Evolutionary conservation across 2,888 invertebrate genomes (phyloP).

Genomic region (Lasioglossum villosulum): DNA sequence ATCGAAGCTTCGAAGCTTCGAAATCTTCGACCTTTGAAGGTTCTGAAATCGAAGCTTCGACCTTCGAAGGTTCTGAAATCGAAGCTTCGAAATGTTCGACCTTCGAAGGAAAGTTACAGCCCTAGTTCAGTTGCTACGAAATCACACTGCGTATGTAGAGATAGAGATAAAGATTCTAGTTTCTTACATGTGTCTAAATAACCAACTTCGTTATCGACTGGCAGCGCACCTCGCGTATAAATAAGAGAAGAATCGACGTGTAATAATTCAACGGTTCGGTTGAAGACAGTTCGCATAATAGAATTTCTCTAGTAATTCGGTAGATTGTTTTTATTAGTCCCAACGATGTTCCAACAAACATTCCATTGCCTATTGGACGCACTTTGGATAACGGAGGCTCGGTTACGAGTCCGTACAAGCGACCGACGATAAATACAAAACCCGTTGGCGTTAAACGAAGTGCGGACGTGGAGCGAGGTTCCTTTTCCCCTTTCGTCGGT

Average conservation of each 20-base stretch:
- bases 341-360: background rate
- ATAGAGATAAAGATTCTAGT: too few relatives aligned
- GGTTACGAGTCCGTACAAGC: background rate
- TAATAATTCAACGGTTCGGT: background rate
- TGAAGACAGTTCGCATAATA: background rate
- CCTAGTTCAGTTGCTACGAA: too few relatives aligned
- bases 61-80: too few relatives aligned
- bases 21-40: too few relatives aligned
- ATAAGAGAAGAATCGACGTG: background rate
- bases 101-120: too few relatives aligned
- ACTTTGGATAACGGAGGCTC: background rate
- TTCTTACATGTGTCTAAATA: background rate
- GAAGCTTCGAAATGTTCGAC: too few relatives aligned
- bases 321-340: background rate
- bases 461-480: background rate
- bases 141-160: too few relatives aligned
- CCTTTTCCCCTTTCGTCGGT: background rate
- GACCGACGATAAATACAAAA: background rate
- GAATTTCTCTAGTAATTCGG: background rate
- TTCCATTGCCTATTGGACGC: background rate
- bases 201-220: too few relatives aligned
- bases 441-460: background rate
- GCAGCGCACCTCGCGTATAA: background rate
- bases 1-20: too few relatives aligned
- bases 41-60: too few relatives aligned